Evolutionary conservation across 2,888 invertebrate genomes (phyloP).

Genomic region (Calameuta pallipes): DNA sequence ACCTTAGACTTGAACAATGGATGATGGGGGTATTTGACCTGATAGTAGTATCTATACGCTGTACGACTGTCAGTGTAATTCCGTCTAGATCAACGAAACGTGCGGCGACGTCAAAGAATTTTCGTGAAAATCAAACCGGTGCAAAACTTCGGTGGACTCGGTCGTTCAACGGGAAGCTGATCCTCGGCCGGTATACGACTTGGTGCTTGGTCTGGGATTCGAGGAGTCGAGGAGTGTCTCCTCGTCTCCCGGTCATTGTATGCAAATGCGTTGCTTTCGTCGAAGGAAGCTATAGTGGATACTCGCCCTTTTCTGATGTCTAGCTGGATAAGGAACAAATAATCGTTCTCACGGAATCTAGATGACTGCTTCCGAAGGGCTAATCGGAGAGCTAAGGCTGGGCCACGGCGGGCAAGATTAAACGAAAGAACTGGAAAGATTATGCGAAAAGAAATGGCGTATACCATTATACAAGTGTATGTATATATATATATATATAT

Average conservation of each 20-base stretch:
- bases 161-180: neutral
- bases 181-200: neutral
- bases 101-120: neutral
- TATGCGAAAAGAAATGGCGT: neutral
- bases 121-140: neutral
- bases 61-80: neutral
- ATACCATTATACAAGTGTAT: neutral
- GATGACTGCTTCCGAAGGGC: constrained; percentile 37
- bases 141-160: neutral
- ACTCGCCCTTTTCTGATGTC: constrained; percentile 60
- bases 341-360: constrained; percentile 34
- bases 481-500: neutral
- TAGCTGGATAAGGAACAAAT: constrained; percentile 56
- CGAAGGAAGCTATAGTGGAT: constrained; percentile 27
- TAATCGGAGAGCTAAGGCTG: constrained; percentile 7
- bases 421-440: neutral
- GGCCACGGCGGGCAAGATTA: neutral
- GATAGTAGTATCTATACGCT: neutral
- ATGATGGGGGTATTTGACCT: neutral
- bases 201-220: neutral
- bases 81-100: neutral
- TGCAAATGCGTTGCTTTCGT: constrained; percentile 61
- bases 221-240: constrained; percentile 32
- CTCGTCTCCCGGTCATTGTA: constrained; percentile 55
- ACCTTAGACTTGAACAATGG: neutral